Conservation (phyloP, 2,113 vertebrate species). For the Neogale vison region DNA sequence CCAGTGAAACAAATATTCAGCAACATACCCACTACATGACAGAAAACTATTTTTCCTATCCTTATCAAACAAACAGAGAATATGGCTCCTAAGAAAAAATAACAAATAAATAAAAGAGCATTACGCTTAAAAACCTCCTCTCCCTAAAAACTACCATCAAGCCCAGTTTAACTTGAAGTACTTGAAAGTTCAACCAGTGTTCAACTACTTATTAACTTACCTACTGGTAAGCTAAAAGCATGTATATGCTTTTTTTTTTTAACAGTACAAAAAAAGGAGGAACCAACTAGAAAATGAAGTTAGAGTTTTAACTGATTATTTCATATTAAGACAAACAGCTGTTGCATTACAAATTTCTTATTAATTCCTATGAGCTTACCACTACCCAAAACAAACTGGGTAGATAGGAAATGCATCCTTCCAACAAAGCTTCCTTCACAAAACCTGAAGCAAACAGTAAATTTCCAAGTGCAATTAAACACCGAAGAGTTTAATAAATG, state of each 20-base stretch:
- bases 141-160: not conserved
- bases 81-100: not conserved
- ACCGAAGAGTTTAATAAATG: not conserved
- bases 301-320: not conserved
- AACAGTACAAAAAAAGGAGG: not conserved
- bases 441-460: not conserved
- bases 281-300: not conserved
- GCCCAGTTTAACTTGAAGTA: not conserved
- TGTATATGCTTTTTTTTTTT: not conserved
- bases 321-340: not conserved
- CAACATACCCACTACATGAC: not conserved
- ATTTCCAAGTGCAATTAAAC: conserved; percentile 3
- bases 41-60: not conserved
- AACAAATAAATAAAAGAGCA: conserved; percentile 15
- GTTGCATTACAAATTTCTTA: not conserved
- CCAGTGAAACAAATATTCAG: not conserved
- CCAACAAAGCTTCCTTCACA: not conserved
- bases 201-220: not conserved
- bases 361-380: not conserved
- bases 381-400: not conserved
- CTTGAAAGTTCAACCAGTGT: not conserved
- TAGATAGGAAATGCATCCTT: not conserved
- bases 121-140: not conserved
- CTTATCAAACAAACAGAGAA: not conserved
- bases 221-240: not conserved